Evolutionary conservation across 1,140 invertebrate genomes (phyloP), one percentile per base, ranked within the genome.

Genomic region (Pseudoatta argentina): DNA sequence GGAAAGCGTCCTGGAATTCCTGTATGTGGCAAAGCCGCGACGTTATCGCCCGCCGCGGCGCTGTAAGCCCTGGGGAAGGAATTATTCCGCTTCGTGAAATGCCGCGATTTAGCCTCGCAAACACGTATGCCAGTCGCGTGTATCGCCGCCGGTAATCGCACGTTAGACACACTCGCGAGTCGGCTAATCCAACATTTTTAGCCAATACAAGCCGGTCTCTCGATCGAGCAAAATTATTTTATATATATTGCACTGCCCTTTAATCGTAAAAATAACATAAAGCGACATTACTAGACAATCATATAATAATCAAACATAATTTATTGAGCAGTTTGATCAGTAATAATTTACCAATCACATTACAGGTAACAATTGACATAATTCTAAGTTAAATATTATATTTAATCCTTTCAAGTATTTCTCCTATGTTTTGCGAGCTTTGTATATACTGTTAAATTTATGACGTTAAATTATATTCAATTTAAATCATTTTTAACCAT

Each of bases 31-130:
- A 7, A 34, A 82, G 63, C 63, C 57, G 79, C 69, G 69, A 64
- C 79, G 79, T 67, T 83, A 83, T 67, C 79, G 69, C 24, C 27
- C 34, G 55, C 34, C n/a, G 53, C 39, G 67, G 79, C 55, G 76
- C 63, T 66, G 63, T 21, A 55, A 69, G 64, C 73, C 63, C 76
- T 61, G 85, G 48, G 66, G 53, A 83, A 69, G 78, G 57, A 86
- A 82, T 86, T 86, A 83, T 83, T 86, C 77, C 48, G 85, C 85
- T 82, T 82, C 85, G 85, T 86, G 85, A 86, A 86, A 86, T 86
- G 77, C 76, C 85, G 85, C 66, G 85, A 86, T 86, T 86, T 86
- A 82, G 66, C 64, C 66, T 69, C 66, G 77, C 77, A 73, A 61
- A 83, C 69, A 83, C 72, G 48, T 55, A 64, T 78, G 48, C 83